Conservation (phyloP, 2,113 vertebrate genomes). For the Proteles cristata region DNA sequence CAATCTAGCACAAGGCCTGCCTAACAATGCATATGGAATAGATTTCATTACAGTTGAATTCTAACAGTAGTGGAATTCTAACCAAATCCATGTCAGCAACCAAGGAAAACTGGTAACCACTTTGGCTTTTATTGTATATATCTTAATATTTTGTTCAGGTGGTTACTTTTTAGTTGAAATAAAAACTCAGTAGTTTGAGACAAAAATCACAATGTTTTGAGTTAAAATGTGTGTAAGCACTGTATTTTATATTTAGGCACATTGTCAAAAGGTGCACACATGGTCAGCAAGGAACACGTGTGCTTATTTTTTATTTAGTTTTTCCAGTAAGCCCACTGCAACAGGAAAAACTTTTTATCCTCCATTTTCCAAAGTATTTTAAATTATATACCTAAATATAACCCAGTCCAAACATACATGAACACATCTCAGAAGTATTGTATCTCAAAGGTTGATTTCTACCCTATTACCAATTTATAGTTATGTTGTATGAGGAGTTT, state of each 20-base stretch:
- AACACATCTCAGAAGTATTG: slow-evolving; percentile 73
- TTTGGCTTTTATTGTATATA: neutral
- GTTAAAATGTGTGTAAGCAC: slow-evolving; percentile 24
- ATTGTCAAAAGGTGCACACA: slow-evolving; percentile 67
- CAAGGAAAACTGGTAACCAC: neutral
- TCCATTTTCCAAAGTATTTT: slow-evolving; percentile 77
- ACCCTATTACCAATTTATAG: slow-evolving; percentile 53
- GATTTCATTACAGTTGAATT: neutral
- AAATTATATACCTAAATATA: slow-evolving; percentile 76
- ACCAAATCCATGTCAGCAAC: neutral
- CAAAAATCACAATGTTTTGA: neutral
- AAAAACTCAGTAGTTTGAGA: slow-evolving; percentile 31
- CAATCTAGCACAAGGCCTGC: neutral
- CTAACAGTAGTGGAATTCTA: neutral
- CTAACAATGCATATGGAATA: neutral
- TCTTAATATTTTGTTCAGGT: slow-evolving; percentile 6
- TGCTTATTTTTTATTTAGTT: slow-evolving; percentile 70
- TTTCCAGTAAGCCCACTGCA: slow-evolving; percentile 82
- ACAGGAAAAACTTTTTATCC: slow-evolving; percentile 77
- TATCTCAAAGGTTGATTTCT: slow-evolving; percentile 76
- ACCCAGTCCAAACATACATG: slow-evolving; percentile 75
- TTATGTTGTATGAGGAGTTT: slow-evolving; percentile 62
- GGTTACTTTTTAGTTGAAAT: slow-evolving; percentile 25
- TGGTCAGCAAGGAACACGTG: slow-evolving; percentile 73
- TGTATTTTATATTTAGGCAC: slow-evolving; percentile 58